Base-by-base conservation (phyloP, 2,113 vertebrate genomes). In the Papio anubis region DNA sequence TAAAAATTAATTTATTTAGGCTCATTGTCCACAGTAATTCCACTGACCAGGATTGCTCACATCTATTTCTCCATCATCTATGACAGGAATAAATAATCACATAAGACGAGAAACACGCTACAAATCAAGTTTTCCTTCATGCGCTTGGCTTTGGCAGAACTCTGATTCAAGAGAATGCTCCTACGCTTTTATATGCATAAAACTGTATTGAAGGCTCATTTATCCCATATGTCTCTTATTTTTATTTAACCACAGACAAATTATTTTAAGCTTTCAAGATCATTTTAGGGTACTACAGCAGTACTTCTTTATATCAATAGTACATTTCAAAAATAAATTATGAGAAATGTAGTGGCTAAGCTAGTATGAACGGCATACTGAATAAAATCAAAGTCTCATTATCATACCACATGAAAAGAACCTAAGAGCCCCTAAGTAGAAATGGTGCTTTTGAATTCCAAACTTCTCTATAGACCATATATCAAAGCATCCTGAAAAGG, bases 311-410 rank as follows among this genome's bases (percentile, higher is more conserved):
- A 70, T 97, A 48, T 86, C 97, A 97, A 88, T 90, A 93, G 23
- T 93, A 97, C 45, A 94, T 97, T 97, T 98, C 80, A 97, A 98
- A 97, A 98, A 96, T 68, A 98, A 98, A 97, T 97, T 2, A 66
- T 97, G 96, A 98, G 97, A 95, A 97, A 85, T 81, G 52, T 48
- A 96, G 97, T 92, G 96, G 84, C 52, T 96, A 96, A 97, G 32
- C 50, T 97, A 68, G 18, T 50, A 91, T 87, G 96, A 98, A 97
- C 9, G 25, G 80, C 32, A 92, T 73, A 32, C 86, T 92, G 97
- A 97, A 98, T 96, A 95, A 97, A 98, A 98, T 97, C 96, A 95
- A 98, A 97, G 64, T 89, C 86, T 72, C 98, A 82, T 96, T 98
- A 98, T 93, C 81, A 96, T 82, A 96, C 18, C 93, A 97, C 88